phyloP scores from a whole-genome alignment of 2,888 invertebrate species.

The Hemaris fuciformis region DNA sequence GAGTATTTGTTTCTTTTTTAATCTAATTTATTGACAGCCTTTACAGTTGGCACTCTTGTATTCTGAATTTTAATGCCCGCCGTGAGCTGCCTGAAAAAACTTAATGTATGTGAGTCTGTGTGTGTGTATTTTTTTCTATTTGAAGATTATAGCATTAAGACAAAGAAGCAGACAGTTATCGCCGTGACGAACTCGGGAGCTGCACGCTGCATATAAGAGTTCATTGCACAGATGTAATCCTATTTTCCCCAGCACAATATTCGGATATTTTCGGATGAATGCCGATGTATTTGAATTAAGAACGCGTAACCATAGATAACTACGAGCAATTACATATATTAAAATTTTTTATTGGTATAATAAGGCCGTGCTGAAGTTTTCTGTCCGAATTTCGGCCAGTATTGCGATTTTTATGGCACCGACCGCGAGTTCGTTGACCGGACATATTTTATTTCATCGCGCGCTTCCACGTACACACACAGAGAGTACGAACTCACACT shows the following conservation, averaged over 20 bases:
- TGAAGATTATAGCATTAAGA: slow-evolving; percentile 16
- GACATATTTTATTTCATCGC: slow-evolving; percentile 82
- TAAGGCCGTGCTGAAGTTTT: slow-evolving; percentile 34
- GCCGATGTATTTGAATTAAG: slow-evolving; percentile 25
- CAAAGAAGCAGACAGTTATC: slow-evolving; percentile 53
- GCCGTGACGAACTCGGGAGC: slow-evolving; percentile 44
- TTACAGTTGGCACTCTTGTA: neutral
- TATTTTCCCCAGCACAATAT: slow-evolving; percentile 41
- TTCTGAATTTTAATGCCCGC: slow-evolving; percentile 1
- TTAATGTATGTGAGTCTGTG: neutral
- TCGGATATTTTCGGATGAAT: slow-evolving; percentile 33
- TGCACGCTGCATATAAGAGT: slow-evolving; percentile 62
- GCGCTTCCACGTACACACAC: slow-evolving; percentile 80
- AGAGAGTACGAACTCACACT: slow-evolving; percentile 63
- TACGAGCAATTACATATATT: neutral
- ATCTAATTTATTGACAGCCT: slow-evolving; percentile 19
- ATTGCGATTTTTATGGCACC: slow-evolving; percentile 81
- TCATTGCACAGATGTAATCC: slow-evolving; percentile 56
- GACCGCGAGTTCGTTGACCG: slow-evolving; percentile 78
- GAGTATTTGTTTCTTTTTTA: slow-evolving; percentile 40
- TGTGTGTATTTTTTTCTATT: slow-evolving; percentile 4
- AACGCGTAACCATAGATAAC: slow-evolving; percentile 7
- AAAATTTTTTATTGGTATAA: neutral
- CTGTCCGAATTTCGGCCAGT: slow-evolving; percentile 75
- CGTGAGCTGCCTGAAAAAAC: neutral